Percentiles rank a stretch among this genome's conserved stretches.
These are phyloP conservation scores for Blastobasis lacticolella DNA, from an alignment of 2,888 invertebrate genomes.

Conservation along the genomic window DNA sequence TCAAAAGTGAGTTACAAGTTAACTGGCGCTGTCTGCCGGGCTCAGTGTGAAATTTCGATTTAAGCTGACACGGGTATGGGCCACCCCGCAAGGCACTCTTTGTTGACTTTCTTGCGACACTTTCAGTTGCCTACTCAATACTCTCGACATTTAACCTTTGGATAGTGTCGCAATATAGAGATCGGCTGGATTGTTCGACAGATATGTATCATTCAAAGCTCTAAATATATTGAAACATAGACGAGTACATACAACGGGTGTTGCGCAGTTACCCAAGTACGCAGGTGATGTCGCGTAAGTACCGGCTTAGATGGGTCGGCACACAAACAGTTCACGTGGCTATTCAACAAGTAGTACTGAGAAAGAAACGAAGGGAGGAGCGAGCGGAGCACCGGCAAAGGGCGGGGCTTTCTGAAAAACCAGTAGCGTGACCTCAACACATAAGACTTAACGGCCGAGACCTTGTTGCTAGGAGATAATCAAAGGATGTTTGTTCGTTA, in stretches of 20 bases:
- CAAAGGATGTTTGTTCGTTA: constrained; percentile 47
- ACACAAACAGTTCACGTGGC: constrained; percentile 48
- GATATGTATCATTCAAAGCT: not conserved
- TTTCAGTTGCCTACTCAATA: constrained; percentile 35
- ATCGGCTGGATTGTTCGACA: not conserved
- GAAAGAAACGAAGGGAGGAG: constrained; percentile 65
- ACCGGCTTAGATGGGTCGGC: constrained; percentile 49
- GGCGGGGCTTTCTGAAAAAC: constrained; percentile 63
- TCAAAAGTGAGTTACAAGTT: constrained; percentile 68
- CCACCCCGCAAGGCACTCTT: constrained; percentile 26
- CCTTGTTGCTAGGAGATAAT: constrained; percentile 54
- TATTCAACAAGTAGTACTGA: constrained; percentile 58
- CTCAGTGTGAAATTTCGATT: constrained; percentile 49
- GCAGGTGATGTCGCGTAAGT: constrained; percentile 24
- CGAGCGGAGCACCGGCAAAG: constrained; percentile 50
- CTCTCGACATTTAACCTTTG: not conserved
- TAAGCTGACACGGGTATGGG: constrained; percentile 47
- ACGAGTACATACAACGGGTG: constrained; percentile 7
- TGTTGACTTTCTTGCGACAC: constrained; percentile 43
- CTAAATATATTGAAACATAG: constrained; percentile 13
- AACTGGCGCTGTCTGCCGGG: constrained; percentile 46
- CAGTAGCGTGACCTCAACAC: constrained; percentile 54
- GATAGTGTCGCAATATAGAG: not conserved
- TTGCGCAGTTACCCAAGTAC: constrained; percentile 14
- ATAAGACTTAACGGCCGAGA: constrained; percentile 53